A percentile compares a stretch with the other conserved stretches of the same genome.
Evolutionary conservation across 92 coral and sea anemone genomes (phyloP).

Genomic region (Siderastrea radians): DNA sequence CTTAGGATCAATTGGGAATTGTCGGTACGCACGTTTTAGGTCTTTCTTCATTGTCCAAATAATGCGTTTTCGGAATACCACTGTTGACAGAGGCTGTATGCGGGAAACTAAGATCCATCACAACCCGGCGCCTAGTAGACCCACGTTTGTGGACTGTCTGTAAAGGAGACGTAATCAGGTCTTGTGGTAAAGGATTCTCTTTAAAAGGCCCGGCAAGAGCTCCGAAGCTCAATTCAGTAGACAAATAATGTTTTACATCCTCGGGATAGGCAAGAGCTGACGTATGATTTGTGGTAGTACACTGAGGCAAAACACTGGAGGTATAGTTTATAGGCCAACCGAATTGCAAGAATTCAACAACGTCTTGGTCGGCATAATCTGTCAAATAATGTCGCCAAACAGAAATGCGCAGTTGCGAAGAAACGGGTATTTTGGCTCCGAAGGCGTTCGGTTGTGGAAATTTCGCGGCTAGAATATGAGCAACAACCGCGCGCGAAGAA

Average conservation of each 20-base stretch:
- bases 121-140: slow-evolving; percentile 41
- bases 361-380: slow-evolving; percentile 26
- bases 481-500: slow-evolving; percentile 29
- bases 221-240: slow-evolving; percentile 48
- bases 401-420: slow-evolving; percentile 33
- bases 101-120: slow-evolving; percentile 58
- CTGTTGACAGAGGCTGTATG: slow-evolving; percentile 36
- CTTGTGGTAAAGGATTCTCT: slow-evolving; percentile 28
- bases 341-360: slow-evolving; percentile 40
- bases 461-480: slow-evolving; percentile 37
- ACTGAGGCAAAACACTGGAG: slow-evolving; percentile 1
- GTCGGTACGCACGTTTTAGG: slow-evolving; percentile 38
- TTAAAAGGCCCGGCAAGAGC: slow-evolving; percentile 50
- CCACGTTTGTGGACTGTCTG: slow-evolving; percentile 53
- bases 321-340: slow-evolving; percentile 56
- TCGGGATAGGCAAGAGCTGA: slow-evolving; percentile 40
- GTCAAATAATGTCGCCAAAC: slow-evolving; percentile 41
- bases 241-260: slow-evolving; percentile 36
- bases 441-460: slow-evolving; percentile 47
- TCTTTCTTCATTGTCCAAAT: slow-evolving; percentile 49
- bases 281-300: slow-evolving; percentile 40
- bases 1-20: slow-evolving; percentile 50
- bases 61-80: slow-evolving; percentile 35
- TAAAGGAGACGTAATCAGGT: slow-evolving; percentile 41
- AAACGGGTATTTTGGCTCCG: slow-evolving; percentile 37